Percentiles rank a stretch among this genome's conserved stretches.
Evolutionary conservation across 2,113 vertebrate genomes (phyloP).

Genomic region (Trachemys scripta): DNA sequence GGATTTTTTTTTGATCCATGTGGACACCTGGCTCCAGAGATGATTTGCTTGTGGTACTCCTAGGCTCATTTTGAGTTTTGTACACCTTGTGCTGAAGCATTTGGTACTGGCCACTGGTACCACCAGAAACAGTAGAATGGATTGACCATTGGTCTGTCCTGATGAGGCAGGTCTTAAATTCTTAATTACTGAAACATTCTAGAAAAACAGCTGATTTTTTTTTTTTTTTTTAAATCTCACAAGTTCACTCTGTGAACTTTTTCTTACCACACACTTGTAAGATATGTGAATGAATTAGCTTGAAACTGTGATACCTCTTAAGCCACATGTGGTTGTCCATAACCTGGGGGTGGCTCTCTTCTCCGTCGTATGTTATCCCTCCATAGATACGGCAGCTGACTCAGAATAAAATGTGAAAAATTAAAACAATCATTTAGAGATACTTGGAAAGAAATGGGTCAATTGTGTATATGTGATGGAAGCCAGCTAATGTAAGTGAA

Average conservation of each 20-base stretch:
- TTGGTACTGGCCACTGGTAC: background rate
- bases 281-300: slow-evolving; percentile 45
- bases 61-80: background rate
- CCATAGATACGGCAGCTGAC: slow-evolving; percentile 39
- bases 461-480: slow-evolving; percentile 64
- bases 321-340: background rate
- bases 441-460: slow-evolving; percentile 58
- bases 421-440: slow-evolving; percentile 58
- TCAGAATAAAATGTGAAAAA: slow-evolving; percentile 27
- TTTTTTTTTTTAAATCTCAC: background rate
- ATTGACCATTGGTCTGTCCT: background rate
- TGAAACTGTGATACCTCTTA: background rate
- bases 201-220: slow-evolving; percentile 28
- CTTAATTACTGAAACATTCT: slow-evolving; percentile 37
- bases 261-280: slow-evolving; percentile 13
- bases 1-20: background rate
- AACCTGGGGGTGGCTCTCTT: background rate
- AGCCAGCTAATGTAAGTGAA: background rate
- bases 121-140: no score
- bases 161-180: slow-evolving; percentile 10
- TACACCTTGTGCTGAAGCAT: slow-evolving; percentile 12
- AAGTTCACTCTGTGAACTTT: slow-evolving; percentile 38
- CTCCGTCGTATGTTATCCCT: slow-evolving; percentile 7
- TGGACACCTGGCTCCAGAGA: background rate
- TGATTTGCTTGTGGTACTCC: background rate